Evolutionary conservation across 1,140 invertebrate species (phyloP).

Genomic region (Laupala kohalensis): DNA sequence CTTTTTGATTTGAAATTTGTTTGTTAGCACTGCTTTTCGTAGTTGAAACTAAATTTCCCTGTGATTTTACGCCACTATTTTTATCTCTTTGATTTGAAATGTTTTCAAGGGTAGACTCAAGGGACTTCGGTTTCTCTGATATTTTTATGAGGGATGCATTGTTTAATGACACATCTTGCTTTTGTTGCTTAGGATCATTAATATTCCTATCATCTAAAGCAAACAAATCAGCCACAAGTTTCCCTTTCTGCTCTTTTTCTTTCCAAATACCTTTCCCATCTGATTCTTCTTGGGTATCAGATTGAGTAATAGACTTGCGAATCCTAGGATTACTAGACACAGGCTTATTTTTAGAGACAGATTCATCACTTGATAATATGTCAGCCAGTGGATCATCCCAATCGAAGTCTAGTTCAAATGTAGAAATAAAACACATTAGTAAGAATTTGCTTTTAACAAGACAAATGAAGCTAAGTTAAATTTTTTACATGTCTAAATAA

Average conservation of each 20-base stretch:
- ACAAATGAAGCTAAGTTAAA: no score
- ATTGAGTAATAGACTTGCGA: no score
- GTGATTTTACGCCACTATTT: no score
- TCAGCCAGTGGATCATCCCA: conserved; percentile 1
- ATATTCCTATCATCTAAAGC: neutral
- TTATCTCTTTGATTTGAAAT: neutral
- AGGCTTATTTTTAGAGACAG: neutral
- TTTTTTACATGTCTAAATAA: neutral
- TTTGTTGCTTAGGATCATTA: no score
- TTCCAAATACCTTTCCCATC: no score
- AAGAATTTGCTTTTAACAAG: no score
- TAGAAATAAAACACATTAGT: no score
- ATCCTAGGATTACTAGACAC: no score
- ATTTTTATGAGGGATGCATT: neutral
- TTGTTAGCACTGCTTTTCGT: no score
- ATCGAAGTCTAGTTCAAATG: conserved; percentile 1
- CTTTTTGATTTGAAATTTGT: neutral
- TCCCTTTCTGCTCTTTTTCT: no score
- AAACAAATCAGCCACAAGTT: neutral
- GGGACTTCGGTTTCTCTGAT: neutral
- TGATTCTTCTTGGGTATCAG: no score
- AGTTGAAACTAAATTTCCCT: no score
- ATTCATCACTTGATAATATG: neutral
- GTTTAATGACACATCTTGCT: neutral
- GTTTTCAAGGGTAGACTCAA: neutral